Evolutionary conservation across 2,888 invertebrate genomes (phyloP).

Genomic region (Meteorus colon): DNA sequence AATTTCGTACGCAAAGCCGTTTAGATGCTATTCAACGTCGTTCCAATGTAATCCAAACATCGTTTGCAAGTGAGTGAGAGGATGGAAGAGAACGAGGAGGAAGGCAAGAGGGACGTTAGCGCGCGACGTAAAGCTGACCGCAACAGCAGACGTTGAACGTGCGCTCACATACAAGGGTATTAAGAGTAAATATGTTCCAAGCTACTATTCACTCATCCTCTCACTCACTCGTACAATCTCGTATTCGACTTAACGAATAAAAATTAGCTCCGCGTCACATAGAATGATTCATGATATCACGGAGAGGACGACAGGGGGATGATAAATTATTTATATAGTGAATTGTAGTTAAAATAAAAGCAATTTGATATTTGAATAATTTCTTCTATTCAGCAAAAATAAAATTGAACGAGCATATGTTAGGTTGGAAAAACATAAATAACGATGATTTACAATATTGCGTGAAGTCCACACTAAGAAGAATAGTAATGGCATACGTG

Average conservation of each 20-base stretch:
- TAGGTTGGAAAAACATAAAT: too few species aligned
- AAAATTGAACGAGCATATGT: too few species aligned
- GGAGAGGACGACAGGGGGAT: too few species aligned
- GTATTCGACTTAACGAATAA: not conserved
- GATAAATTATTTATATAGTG: too few species aligned
- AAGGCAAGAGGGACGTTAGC: not conserved
- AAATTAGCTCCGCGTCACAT: not conserved
- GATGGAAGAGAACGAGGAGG: not conserved
- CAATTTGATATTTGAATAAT: too few species aligned
- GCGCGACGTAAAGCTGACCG: constrained; percentile 53
- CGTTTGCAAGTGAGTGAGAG: constrained; percentile 41
- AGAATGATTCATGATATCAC: not conserved
- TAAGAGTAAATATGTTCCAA: not conserved
- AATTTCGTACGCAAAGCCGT: constrained; percentile 50
- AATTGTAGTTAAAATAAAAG: too few species aligned
- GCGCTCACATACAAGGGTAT: not conserved
- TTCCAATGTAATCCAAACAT: constrained; percentile 56
- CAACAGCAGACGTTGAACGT: constrained; percentile 52
- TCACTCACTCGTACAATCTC: not conserved
- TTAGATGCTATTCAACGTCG: constrained; percentile 55
- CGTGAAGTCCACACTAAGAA: too few species aligned
- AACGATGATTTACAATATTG: too few species aligned
- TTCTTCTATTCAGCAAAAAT: too few species aligned
- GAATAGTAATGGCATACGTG: too few species aligned
- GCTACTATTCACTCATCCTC: not conserved